Base-by-base conservation (phyloP, 2,888 invertebrate genomes). In the Ceraclea dissimilis region DNA sequence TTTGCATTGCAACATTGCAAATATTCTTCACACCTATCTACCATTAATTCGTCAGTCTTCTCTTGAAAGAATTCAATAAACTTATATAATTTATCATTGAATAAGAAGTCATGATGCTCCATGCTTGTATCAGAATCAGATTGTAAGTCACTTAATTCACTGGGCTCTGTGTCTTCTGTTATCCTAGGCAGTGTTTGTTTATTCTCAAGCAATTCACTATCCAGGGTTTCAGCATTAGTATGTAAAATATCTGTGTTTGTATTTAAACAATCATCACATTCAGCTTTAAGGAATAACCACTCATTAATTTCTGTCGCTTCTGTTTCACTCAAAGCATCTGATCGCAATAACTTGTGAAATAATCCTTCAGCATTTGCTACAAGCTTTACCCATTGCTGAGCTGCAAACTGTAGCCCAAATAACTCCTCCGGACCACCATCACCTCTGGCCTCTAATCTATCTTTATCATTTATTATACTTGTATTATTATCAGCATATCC, bases 201-300 rank as follows among this genome's bases (percentile, higher is more conserved):
- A 58, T 70, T 69, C 51, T 75, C 76, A 13, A 8, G 4, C 8
- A 39, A 13, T n/a, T 39, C 39, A 65, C 74, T 75, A 60, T 48
- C 52, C 10, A 75, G 75, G 63, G 74, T 77, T 20, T 58, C 62
- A 50, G 70, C 70, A 2, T 68, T 68, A 43, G 65, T 67, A 2
- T 68, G 68, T 50, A 67, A 68, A 33, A 67, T 68, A 50, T 67
- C 68, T 11, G 63, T 71, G 64, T 65, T 70, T 44, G 75, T 74
- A 65, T 83, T 83, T 49, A 88, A 78, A 67, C 90, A 90, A 67
- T 91, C 90, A 69, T 91, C 90, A 70, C 90, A 91, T 70, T 92
- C 92, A 63, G 90, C 90, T 67, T 91, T 91, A 60, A 90, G 73
- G 65, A 87, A 89, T 17, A 92, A 73, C 92, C 92, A 92, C 63